A percentile compares a stretch with the other conserved stretches of the same genome.
phyloP scores from a whole-genome alignment of 1,140 invertebrate genomes.

The Drosophila suzukii region DNA sequence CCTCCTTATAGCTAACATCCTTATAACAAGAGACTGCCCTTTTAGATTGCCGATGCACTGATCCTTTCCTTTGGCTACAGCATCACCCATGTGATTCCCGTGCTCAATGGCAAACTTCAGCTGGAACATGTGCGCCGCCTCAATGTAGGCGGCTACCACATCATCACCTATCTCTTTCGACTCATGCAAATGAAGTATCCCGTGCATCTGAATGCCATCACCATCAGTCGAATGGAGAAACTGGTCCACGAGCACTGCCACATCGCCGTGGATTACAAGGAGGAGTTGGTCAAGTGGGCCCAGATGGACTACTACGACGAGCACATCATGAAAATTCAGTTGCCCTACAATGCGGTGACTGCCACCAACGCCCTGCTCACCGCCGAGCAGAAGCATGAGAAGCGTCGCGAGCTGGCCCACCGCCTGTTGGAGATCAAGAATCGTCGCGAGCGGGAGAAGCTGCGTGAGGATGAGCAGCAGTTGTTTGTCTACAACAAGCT shows the following conservation, averaged over 20 bases:
- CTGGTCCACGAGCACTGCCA: slow-evolving; percentile 92
- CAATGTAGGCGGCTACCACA: slow-evolving; percentile 94
- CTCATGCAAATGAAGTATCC: slow-evolving; percentile 98
- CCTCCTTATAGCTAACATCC: neutral
- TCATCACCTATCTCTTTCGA: slow-evolving; percentile 94
- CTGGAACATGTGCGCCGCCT: slow-evolving; percentile 90
- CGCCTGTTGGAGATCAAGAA: slow-evolving; percentile 94
- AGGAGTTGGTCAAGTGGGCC: slow-evolving; percentile 92
- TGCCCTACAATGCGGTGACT: slow-evolving; percentile 87
- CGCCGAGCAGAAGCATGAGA: slow-evolving; percentile 93
- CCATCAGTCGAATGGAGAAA: slow-evolving; percentile 94
- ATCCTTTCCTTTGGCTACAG: slow-evolving; percentile 95
- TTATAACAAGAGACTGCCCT: neutral
- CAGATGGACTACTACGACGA: slow-evolving; percentile 92
- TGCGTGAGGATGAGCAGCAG: slow-evolving; percentile 93
- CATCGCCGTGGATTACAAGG: slow-evolving; percentile 91
- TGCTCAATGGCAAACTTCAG: slow-evolving; percentile 90
- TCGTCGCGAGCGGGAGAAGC: slow-evolving; percentile 92
- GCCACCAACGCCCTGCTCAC: slow-evolving; percentile 86
- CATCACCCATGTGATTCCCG: slow-evolving; percentile 94
- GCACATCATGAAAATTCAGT: slow-evolving; percentile 93
- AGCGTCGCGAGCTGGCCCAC: slow-evolving; percentile 92
- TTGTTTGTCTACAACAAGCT: slow-evolving; percentile 91
- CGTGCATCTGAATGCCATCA: slow-evolving; percentile 94
- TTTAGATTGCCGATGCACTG: slow-evolving; percentile 86